Evolutionary conservation across 2,797 vertebrate genomes (phyloP).

Genomic region (Potorous gilbertii): DNA sequence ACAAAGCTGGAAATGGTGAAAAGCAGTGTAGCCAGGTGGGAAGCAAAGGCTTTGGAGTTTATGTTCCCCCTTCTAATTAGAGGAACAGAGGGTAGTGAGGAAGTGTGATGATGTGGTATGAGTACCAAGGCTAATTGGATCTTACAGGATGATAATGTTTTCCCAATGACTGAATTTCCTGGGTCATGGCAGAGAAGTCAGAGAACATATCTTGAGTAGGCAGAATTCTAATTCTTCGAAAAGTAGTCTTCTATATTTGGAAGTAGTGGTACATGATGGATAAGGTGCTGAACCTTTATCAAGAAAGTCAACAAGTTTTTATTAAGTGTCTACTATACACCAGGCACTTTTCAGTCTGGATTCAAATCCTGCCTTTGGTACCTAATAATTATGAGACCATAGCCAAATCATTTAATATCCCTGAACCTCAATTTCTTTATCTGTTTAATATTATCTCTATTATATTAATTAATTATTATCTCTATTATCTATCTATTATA

Average conservation of each 20-base stretch:
- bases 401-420: no score
- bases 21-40: not conserved
- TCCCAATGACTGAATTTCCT: not conserved
- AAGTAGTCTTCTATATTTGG: not conserved
- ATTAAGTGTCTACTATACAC: no score
- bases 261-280: not conserved
- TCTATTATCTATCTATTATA: no score
- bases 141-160: not conserved
- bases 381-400: no score
- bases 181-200: not conserved
- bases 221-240: not conserved
- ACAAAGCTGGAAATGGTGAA: not conserved
- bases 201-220: not conserved
- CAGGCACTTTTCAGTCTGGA: no score
- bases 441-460: no score
- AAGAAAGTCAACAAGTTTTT: no score
- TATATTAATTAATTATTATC: no score
- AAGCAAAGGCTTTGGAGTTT: not conserved
- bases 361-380: no score
- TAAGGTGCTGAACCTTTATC: no score
- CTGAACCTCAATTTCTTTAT: no score
- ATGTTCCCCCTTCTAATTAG: not conserved
- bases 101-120: not conserved
- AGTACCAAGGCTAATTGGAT: not conserved
- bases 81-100: not conserved